Percentiles rank a stretch among this genome's conserved stretches.
These are phyloP conservation scores for Drosophila ercepeae DNA, from an alignment of 1,140 invertebrate species.

Conservation along the genomic window DNA sequence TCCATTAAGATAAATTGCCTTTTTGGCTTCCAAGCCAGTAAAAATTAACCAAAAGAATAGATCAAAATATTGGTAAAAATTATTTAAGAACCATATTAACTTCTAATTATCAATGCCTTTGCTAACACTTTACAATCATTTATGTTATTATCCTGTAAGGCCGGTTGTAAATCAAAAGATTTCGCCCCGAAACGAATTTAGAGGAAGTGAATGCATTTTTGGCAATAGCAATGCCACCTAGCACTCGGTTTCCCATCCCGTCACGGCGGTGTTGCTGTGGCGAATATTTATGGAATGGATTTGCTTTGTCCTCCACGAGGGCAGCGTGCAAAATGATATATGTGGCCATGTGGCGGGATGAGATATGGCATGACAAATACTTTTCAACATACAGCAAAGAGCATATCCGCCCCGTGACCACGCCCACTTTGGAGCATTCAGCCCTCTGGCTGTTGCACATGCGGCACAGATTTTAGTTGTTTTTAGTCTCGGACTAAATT, in stretches of 20 bases:
- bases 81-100: neutral
- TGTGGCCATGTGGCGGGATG: constrained; percentile 30
- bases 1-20: constrained; percentile 5
- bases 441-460: constrained; percentile 46
- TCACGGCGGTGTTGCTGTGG: neutral
- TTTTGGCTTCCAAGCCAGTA: too few species aligned
- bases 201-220: constrained; percentile 22
- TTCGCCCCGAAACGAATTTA: neutral
- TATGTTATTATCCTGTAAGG: neutral
- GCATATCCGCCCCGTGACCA: constrained; percentile 31
- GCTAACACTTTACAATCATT: neutral
- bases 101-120: neutral
- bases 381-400: constrained; percentile 47
- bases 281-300: constrained; percentile 47
- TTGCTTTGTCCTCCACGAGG: constrained; percentile 45
- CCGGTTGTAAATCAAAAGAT: neutral
- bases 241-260: neutral
- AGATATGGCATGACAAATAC: constrained; percentile 53
- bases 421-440: constrained; percentile 5
- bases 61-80: neutral
- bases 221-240: constrained; percentile 30
- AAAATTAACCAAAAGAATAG: neutral
- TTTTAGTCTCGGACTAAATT: constrained; percentile 54
- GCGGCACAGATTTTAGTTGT: constrained; percentile 54
- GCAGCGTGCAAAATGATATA: constrained; percentile 40